A percentile compares a stretch with the other conserved stretches of the same genome.
Evolutionary conservation across 2,113 vertebrate species (phyloP).

Genomic region (Phalacrocorax brasilianus): DNA sequence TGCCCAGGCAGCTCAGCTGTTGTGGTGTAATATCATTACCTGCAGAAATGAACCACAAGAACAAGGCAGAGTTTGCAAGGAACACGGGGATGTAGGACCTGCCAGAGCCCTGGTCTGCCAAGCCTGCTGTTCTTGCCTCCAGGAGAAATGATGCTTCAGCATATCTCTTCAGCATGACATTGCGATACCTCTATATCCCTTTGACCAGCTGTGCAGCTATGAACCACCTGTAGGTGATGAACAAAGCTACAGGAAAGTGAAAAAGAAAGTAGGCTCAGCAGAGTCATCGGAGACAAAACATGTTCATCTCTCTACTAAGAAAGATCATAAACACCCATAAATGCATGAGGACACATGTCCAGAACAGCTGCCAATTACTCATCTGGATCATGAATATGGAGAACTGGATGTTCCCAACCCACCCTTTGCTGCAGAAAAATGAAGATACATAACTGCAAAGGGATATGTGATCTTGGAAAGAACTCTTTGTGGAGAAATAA

Average conservation of each 20-base stretch:
- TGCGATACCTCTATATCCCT: not conserved
- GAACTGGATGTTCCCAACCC: conserved; percentile 43
- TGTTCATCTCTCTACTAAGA: not conserved
- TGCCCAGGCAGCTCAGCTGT: fast-evolving
- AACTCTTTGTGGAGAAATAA: not conserved
- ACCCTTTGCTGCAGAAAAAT: conserved; percentile 1
- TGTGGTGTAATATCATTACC: not conserved
- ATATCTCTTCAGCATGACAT: not conserved
- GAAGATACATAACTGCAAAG: not conserved
- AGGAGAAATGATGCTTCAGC: not conserved
- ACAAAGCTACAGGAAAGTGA: not conserved
- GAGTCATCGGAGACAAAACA: not conserved
- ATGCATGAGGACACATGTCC: conserved; percentile 28
- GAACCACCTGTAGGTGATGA: not conserved
- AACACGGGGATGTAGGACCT: fast-evolving
- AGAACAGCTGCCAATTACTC: conserved; percentile 20
- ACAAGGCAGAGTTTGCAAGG: not conserved
- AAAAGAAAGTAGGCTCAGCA: not conserved
- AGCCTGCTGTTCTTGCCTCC: not conserved
- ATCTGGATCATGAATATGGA: not conserved
- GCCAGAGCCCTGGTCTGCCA: not conserved
- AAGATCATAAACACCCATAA: conserved; percentile 16
- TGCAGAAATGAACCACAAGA: not conserved
- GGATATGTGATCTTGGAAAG: not conserved
- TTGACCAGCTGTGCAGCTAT: not conserved